Conservation (phyloP, 2,888 invertebrate species). For the Xestia rhomboidea region DNA sequence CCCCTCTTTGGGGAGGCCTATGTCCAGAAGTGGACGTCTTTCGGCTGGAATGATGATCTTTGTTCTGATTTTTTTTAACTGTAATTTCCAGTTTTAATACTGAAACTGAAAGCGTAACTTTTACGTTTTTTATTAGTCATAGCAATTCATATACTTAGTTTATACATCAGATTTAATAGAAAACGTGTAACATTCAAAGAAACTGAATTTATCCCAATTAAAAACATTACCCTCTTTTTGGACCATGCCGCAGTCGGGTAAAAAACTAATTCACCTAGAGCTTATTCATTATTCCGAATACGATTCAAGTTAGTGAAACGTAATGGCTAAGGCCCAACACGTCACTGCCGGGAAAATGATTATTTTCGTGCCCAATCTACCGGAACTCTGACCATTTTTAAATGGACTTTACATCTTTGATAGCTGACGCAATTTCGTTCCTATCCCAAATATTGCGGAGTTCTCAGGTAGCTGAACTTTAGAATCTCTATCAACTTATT, state of each 20-base stretch:
- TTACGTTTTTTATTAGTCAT: background rate
- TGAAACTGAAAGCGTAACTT: background rate
- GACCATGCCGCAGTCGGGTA: background rate
- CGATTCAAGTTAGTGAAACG: background rate
- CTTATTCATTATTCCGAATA: background rate
- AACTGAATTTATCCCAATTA: background rate
- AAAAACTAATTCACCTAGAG: background rate
- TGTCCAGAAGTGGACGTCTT: no score
- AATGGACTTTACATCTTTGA: slow-evolving; percentile 13
- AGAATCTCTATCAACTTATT: background rate
- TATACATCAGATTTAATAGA: background rate
- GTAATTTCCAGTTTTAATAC: background rate
- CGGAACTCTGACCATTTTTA: slow-evolving; percentile 10
- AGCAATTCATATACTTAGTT: background rate
- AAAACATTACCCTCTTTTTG: background rate
- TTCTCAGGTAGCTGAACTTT: slow-evolving; percentile 25
- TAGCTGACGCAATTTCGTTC: background rate
- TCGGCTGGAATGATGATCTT: no score
- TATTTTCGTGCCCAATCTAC: slow-evolving; percentile 17
- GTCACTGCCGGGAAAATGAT: slow-evolving; percentile 22
- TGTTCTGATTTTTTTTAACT: no score
- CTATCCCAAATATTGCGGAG: background rate
- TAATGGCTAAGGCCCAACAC: background rate
- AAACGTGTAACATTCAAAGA: background rate
- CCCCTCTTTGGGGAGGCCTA: no score